Percentiles rank a stretch among this genome's conserved stretches.
Evolutionary conservation across 2,113 vertebrate genomes (phyloP).

Genomic region (Pachyramphus minor): DNA sequence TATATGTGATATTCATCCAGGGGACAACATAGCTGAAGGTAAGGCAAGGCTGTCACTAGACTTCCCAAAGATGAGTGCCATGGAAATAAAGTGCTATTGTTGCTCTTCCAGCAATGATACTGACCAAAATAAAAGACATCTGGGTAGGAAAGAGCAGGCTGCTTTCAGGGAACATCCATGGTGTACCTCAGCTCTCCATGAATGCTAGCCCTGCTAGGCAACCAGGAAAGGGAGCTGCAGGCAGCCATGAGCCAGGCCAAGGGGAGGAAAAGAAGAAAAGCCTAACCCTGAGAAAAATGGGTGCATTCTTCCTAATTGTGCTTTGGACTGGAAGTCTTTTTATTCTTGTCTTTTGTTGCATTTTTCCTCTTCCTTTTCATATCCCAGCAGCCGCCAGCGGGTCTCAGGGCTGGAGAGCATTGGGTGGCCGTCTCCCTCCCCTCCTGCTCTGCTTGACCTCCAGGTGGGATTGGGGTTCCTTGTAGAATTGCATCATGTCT

Average conservation of each 20-base stretch:
- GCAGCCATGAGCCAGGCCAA: neutral
- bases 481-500: neutral
- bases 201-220: conserved; percentile 75
- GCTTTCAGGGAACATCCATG: conserved; percentile 41
- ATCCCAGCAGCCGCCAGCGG: neutral
- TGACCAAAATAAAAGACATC: conserved; percentile 16
- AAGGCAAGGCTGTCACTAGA: neutral
- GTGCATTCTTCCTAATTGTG: neutral
- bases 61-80: neutral
- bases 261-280: neutral
- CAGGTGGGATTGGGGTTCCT: neutral
- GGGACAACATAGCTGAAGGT: neutral
- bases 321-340: conserved; percentile 9
- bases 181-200: conserved; percentile 67
- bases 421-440: neutral
- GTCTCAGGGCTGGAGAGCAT: fast-evolving
- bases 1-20: neutral
- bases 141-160: conserved; percentile 30
- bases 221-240: conserved; percentile 54
- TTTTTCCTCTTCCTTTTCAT: conserved; percentile 16
- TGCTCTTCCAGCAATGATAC: neutral
- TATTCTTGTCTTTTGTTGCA: neutral
- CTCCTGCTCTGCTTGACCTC: neutral
- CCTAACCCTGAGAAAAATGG: conserved; percentile 4
- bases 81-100: neutral